These are phyloP conservation scores for Meda fulgida DNA, from an alignment of 2,797 vertebrate genomes.

Conservation along the genomic window DNA sequence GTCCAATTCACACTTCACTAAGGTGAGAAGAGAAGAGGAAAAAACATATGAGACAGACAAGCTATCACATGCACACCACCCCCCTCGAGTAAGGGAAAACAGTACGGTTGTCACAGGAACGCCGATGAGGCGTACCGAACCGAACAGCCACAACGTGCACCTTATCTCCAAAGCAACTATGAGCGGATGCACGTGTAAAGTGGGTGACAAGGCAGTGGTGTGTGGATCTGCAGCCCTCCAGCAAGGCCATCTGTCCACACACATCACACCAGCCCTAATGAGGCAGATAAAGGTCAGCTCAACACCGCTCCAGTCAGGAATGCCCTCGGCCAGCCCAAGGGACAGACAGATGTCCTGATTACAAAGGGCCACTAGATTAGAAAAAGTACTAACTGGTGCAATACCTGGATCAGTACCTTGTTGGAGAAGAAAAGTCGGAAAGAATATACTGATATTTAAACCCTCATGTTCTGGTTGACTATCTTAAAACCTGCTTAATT, in stretches of 20 bases:
- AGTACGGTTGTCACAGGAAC: slow-evolving; percentile 29
- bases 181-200: slow-evolving; percentile 42
- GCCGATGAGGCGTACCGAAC: slow-evolving; percentile 17
- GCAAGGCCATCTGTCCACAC: slow-evolving; percentile 69
- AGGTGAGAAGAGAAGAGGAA: slow-evolving; percentile 59
- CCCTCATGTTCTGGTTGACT: not conserved
- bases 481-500: not conserved
- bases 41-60: slow-evolving; percentile 59
- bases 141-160: slow-evolving; percentile 19
- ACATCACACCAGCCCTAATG: slow-evolving; percentile 64
- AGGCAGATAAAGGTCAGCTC: slow-evolving; percentile 76
- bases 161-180: slow-evolving; percentile 43
- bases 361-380: slow-evolving; percentile 64
- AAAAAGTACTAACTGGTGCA: slow-evolving; percentile 56
- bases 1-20: slow-evolving; percentile 71
- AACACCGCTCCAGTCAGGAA: slow-evolving; percentile 67
- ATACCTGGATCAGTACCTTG: slow-evolving; percentile 47
- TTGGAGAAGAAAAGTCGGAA: not conserved
- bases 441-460: not conserved
- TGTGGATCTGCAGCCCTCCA: slow-evolving; percentile 49
- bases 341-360: slow-evolving; percentile 60
- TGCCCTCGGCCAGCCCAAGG: slow-evolving; percentile 60
- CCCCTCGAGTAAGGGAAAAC: slow-evolving; percentile 39
- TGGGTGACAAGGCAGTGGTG: slow-evolving; percentile 54
- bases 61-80: slow-evolving; percentile 45